Conservation (phyloP, 2,113 vertebrate genomes). For the Pipra filicauda region DNA sequence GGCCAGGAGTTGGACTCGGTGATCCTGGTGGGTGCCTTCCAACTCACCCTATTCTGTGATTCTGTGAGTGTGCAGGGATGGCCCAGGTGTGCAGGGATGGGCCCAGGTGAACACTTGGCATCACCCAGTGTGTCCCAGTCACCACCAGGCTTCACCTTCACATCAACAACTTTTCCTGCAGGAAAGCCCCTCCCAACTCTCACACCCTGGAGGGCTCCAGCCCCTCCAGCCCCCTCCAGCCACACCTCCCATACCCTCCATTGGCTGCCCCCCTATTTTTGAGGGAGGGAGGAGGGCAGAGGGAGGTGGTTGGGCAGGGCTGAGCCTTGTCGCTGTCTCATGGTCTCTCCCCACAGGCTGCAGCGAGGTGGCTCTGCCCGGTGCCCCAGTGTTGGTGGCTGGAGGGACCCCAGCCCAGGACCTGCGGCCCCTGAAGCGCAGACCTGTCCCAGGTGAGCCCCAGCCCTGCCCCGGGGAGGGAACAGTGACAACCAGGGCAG, state of each 20-base stretch:
- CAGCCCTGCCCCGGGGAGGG: neutral
- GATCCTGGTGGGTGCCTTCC: neutral
- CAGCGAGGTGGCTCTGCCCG: neutral
- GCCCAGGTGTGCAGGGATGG: rapidly evolving
- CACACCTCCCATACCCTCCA: neutral
- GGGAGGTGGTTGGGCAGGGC: neutral
- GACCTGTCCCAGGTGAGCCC: slow-evolving; percentile 49
- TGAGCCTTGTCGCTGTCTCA: neutral
- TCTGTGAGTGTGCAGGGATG: neutral
- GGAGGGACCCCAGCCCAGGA: slow-evolving; percentile 21
- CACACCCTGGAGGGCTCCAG: neutral
- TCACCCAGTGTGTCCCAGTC: rapidly evolving
- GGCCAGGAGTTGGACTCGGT: no score
- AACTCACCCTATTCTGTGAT: neutral
- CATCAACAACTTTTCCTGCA: neutral
- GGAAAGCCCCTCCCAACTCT: neutral
- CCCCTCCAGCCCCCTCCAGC: neutral
- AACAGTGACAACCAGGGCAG: rapidly evolving
- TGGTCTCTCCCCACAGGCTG: neutral
- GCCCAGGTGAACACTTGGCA: rapidly evolving
- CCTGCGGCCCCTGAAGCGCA: slow-evolving; percentile 47
- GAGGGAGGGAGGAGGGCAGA: neutral
- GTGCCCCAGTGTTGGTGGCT: neutral
- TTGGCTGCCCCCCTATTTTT: no score
- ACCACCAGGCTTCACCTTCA: neutral